phyloP scores from a whole-genome alignment of 2,888 invertebrate species.

The Choreutis nemorana region DNA sequence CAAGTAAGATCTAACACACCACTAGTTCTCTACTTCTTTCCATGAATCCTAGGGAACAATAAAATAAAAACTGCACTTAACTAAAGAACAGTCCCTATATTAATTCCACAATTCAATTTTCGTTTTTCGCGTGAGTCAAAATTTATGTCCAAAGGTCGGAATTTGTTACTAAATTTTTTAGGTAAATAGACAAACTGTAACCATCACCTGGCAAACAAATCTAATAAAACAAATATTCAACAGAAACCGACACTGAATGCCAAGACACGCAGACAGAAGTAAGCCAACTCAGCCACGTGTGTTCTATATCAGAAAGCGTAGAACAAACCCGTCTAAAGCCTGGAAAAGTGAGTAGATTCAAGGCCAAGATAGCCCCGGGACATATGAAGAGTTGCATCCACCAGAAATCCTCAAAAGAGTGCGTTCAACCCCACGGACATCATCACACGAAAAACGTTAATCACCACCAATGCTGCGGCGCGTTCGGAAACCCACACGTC shows the following conservation, averaged over 20 bases:
- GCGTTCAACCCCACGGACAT: slow-evolving; percentile 45
- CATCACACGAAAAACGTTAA: slow-evolving; percentile 52
- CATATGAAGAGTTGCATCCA: slow-evolving; percentile 29
- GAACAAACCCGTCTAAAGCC: slow-evolving; percentile 30
- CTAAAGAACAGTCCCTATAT: too few species aligned
- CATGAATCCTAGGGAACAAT: too few species aligned
- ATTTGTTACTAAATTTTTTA: too few species aligned
- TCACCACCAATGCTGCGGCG: slow-evolving; percentile 59
- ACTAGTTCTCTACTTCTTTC: not conserved
- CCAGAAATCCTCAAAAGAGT: slow-evolving; percentile 28
- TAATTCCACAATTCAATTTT: too few species aligned
- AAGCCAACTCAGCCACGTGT: slow-evolving; percentile 21
- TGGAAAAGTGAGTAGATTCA: slow-evolving; percentile 45
- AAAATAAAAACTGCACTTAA: too few species aligned
- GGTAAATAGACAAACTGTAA: too few species aligned
- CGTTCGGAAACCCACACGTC: slow-evolving; percentile 56
- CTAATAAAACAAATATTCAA: too few species aligned
- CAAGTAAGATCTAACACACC: not conserved
- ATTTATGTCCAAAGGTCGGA: too few species aligned
- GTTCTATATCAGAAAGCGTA: slow-evolving; percentile 24
- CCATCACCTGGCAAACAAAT: too few species aligned
- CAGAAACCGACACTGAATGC: slow-evolving; percentile 52
- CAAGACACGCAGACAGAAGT: slow-evolving; percentile 39
- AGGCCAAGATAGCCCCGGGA: slow-evolving; percentile 45
- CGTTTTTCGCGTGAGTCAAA: too few species aligned